Percentiles rank a stretch among this genome's conserved stretches.
phyloP scores from a whole-genome alignment of 2,113 vertebrate genomes.

The Hippocampus barbouri region DNA sequence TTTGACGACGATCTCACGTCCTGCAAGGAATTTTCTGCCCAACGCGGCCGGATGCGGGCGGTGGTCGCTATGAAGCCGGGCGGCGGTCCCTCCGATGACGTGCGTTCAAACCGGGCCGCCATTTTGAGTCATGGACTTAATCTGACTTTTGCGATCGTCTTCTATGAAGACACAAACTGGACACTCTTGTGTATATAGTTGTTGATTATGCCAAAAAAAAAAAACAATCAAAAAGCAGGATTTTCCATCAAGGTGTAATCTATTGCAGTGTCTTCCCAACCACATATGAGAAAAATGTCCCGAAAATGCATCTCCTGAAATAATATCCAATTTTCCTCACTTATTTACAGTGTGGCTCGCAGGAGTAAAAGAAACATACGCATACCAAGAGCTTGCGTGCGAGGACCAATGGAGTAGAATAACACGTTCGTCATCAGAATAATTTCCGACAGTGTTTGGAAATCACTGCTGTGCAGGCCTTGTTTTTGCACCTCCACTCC shows the following conservation, averaged over 20 bases:
- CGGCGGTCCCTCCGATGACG: conserved; percentile 42
- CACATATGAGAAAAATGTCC: neutral
- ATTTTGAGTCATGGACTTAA: conserved; percentile 49
- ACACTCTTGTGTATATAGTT: conserved; percentile 71
- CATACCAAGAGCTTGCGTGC: neutral
- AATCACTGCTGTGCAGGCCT: neutral
- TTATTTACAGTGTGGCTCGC: neutral
- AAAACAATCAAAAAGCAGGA: conserved; percentile 37
- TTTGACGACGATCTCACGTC: conserved; percentile 33
- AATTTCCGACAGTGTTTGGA: neutral
- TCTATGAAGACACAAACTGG: conserved; percentile 88
- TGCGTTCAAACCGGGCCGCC: conserved; percentile 63
- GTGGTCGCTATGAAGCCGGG: conserved; percentile 58
- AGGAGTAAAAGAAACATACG: neutral
- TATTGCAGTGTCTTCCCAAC: neutral
- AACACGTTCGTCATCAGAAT: neutral
- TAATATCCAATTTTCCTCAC: conserved; percentile 37
- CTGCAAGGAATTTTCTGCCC: conserved; percentile 65
- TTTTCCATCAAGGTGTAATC: conserved; percentile 63
- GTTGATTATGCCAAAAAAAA: conserved; percentile 76
- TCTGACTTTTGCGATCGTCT: conserved; percentile 76
- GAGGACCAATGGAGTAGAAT: neutral
- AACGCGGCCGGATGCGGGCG: conserved; percentile 71
- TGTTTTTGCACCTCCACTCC: neutral
- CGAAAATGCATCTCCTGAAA: conserved; percentile 32